Evolutionary conservation across 2,797 vertebrate species (phyloP), one percentile per base, ranked within the genome.

Genomic region (Lutjanus campechanus): DNA sequence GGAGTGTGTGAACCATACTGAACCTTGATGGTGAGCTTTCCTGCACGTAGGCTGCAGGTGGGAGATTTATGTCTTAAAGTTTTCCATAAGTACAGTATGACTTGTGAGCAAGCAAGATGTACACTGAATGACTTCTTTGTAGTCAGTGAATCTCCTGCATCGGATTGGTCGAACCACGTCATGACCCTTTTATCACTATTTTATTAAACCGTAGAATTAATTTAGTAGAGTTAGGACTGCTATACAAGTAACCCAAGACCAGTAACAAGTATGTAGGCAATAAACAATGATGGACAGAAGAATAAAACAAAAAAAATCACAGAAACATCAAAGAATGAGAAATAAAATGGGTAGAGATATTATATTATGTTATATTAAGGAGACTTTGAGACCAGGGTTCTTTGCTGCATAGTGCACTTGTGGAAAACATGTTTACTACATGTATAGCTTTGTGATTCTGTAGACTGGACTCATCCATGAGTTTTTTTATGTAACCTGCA

Each of bases 71-170:
- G 29, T 63, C 47, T 40, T 54, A 16, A 49, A 16, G 61, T 64
- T 79, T 76, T 76, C 41, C 80, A 80, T 63, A 69, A 73, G 64
- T 70, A 63, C 72, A 20, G 25, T 66, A 11, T 60, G 4, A 50
- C 1, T 0, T 40, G 12, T 53, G 10, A 9, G 5, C 8, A 3
- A 58, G 17, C 22, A 3, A 22, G n/a, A 16, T 41, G 0, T 2
- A 41, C 25, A 20, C 12, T 43, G 4, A 73, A 40, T 13, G 0
- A 8, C 43, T 20, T 41, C 17, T 16, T 29, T 4, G 9, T 4
- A 1, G 1, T 11, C 22, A 51, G 8, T 8, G 16, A 36, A 25
- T 62, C 1, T 62, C 8, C n/a, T 62, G n/a, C 7, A 20, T 63
- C 17, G n/a, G 47, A 20, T 47, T 55, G 20, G 41, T 7, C 60